These are phyloP conservation scores for Orgyia antiqua DNA, from an alignment of 2,888 invertebrate genomes.

Conservation along the genomic window DNA sequence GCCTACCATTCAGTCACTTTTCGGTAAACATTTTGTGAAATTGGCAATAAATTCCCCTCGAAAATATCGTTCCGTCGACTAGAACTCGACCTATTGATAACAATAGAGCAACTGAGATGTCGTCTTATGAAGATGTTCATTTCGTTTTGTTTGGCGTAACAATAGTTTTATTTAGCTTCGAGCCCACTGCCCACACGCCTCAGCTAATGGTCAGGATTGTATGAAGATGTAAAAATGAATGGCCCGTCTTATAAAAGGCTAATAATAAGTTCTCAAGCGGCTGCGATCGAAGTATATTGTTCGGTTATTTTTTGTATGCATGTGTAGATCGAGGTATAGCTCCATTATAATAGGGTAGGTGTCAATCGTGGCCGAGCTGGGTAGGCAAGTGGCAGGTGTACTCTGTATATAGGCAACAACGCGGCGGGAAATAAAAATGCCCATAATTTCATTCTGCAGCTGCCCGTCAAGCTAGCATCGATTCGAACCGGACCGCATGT, in stretches of 20 bases:
- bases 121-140: constrained; percentile 74
- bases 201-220: constrained; percentile 71
- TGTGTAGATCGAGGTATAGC: constrained; percentile 49
- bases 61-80: constrained; percentile 54
- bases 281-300: constrained; percentile 67
- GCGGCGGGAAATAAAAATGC: constrained; percentile 57
- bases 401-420: constrained; percentile 22
- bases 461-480: constrained; percentile 69
- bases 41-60: constrained; percentile 73
- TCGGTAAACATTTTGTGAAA: constrained; percentile 71
- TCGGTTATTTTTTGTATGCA: constrained; percentile 55
- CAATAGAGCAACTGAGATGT: constrained; percentile 58
- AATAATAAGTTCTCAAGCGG: constrained; percentile 75
- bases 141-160: constrained; percentile 70
- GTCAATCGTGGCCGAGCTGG: constrained; percentile 62
- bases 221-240: constrained; percentile 74
- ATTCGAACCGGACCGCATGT: constrained; percentile 46
- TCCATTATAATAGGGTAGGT: constrained; percentile 76
- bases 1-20: constrained; percentile 69
- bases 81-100: constrained; percentile 47
- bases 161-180: constrained; percentile 75
- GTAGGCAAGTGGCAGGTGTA: constrained; percentile 57
- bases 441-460: constrained; percentile 75
- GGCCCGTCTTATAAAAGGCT: constrained; percentile 63
- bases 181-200: constrained; percentile 77